Percentiles rank a stretch among this genome's conserved stretches.
Evolutionary conservation across 1,140 invertebrate genomes (phyloP).

Genomic region (Pseudomyrmex cubaensis): DNA sequence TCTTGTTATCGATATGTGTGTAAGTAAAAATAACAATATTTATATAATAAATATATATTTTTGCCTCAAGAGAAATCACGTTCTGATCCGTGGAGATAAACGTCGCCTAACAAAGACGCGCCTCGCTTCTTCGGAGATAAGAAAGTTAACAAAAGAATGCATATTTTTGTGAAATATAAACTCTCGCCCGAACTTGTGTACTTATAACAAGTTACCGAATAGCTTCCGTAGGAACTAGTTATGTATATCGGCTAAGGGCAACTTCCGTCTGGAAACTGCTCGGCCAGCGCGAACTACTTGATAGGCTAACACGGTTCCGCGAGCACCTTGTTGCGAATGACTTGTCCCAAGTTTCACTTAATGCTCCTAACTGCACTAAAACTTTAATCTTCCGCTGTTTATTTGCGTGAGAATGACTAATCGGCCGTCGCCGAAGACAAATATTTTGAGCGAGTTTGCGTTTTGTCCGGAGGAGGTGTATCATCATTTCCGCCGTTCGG

Average conservation of each 20-base stretch:
- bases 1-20: no score
- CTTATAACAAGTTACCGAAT: slow-evolving; percentile 26
- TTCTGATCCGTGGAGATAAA: no score
- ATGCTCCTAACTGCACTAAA: slow-evolving; percentile 48
- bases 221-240: slow-evolving; percentile 15
- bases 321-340: slow-evolving; percentile 46
- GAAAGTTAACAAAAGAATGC: background rate
- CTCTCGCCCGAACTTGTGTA: slow-evolving; percentile 5
- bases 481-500: background rate
- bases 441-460: slow-evolving; percentile 3
- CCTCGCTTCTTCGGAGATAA: background rate
- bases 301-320: slow-evolving; percentile 58
- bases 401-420: slow-evolving; percentile 59
- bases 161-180: slow-evolving; percentile 29
- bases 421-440: background rate
- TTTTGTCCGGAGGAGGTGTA: background rate
- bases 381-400: slow-evolving; percentile 28
- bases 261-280: slow-evolving; percentile 41
- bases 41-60: no score
- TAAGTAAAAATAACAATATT: no score
- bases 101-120: background rate
- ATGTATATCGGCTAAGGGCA: slow-evolving; percentile 40
- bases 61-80: no score
- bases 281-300: slow-evolving; percentile 63
- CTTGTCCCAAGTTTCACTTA: slow-evolving; percentile 50